Base-by-base conservation (phyloP, 2,113 vertebrate species). In the Platichthys stellatus region DNA sequence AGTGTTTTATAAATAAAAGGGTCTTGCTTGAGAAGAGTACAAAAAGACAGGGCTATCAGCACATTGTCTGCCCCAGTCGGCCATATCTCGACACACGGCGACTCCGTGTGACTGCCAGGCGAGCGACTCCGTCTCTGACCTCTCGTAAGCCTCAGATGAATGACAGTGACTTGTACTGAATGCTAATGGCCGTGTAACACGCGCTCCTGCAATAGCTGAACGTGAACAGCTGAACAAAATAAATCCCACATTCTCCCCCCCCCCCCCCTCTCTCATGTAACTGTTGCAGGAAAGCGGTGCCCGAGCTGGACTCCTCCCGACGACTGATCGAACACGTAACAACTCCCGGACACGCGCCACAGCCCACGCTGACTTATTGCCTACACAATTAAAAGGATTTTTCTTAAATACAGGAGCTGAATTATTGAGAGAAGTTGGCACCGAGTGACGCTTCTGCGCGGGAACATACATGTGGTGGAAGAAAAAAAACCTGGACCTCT, bases 351-450 rank as follows among this genome's bases (percentile, higher is more conserved):
- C 57, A 91, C 21, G n/a, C 38, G 4, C 23, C 87, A 92, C 74
- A 83, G 2, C 92, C 70, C 45, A 88, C 80, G 80, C 92, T 62
- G 83, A 88, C 72, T 92, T 93, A 93, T 88, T 95, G 96, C 96
- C 95, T 93, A 93, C 83, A 87, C 90, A 93, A 90, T 76, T 76
- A 90, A 92, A 93, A 78, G 62, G 90, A 51, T 24, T 76, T 64
- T 0, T 45, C 74, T 64, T 62, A 13, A 45, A 60, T 20, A 74
- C 56, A 74, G 11, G 7, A 64, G 21, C 24, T 45, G 63, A 72
- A 66, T 69, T 40, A 69, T 93, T 14, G 56, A 86, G 91, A 84
- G 74, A 89, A 85, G 94, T 94, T 96, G 95, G 96, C 95, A 97
- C 95, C 88, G 69, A 92, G 92, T 89, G 60, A 75, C 26, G 90